These are phyloP conservation scores for Thalassarche chlororhynchos DNA, from an alignment of 2,113 vertebrate genomes.

Conservation along the genomic window DNA sequence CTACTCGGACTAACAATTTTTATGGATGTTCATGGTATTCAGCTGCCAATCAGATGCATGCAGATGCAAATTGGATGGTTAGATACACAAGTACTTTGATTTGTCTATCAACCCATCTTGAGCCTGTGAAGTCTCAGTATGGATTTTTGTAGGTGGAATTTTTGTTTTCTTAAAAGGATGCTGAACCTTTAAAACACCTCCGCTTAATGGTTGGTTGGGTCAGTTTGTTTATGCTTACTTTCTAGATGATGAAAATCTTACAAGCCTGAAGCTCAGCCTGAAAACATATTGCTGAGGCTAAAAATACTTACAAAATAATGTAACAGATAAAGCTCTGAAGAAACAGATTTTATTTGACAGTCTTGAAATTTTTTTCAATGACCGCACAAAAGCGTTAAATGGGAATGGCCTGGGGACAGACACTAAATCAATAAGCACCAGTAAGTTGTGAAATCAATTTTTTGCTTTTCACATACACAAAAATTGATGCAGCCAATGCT, in stretches of 20 bases:
- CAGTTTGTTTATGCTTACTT: conserved; percentile 30
- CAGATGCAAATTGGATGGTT: conserved; percentile 10
- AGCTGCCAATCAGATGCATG: neutral
- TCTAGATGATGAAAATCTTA: conserved; percentile 18
- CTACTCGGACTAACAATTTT: neutral
- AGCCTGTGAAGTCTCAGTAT: neutral
- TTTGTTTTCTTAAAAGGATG: neutral
- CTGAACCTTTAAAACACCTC: neutral
- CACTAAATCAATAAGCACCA: conserved; percentile 73
- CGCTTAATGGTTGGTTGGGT: neutral
- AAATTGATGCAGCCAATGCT: conserved; percentile 70
- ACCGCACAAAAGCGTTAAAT: conserved; percentile 73
- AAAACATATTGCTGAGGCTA: conserved; percentile 41
- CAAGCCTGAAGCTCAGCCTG: conserved; percentile 19
- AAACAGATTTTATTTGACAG: conserved; percentile 74
- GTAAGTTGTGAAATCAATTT: conserved; percentile 77
- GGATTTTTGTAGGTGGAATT: neutral
- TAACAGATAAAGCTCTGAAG: conserved; percentile 67
- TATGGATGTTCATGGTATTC: neutral
- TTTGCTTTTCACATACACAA: conserved; percentile 74
- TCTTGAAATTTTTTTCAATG: conserved; percentile 62
- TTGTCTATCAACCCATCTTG: neutral
- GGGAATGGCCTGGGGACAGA: conserved; percentile 71
- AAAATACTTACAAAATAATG: conserved; percentile 59
- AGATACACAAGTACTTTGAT: conserved; percentile 3